Evolutionary conservation across 2,888 invertebrate genomes (phyloP).

Genomic region (Acheta domesticus): DNA sequence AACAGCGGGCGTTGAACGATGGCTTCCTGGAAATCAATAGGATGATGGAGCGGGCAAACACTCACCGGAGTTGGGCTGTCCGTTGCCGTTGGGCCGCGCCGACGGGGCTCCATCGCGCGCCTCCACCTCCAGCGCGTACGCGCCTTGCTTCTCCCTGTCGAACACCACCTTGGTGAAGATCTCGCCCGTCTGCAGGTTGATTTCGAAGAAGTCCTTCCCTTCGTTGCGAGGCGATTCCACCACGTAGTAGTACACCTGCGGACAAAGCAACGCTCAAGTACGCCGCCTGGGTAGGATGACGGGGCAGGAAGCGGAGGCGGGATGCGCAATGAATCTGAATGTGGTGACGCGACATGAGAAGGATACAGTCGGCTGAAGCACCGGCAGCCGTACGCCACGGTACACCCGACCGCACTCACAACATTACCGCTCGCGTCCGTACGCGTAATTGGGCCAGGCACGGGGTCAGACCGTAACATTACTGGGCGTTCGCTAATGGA

Average conservation of each 20-base stretch:
- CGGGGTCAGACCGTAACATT: neutral
- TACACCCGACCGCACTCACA: neutral
- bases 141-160: constrained; percentile 96
- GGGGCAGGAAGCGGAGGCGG: neutral
- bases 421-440: neutral
- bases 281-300: too few species aligned
- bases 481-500: neutral
- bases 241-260: constrained; percentile 88
- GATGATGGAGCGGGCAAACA: constrained; percentile 36
- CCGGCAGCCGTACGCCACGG: neutral
- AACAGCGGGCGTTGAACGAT: too few species aligned
- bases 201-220: constrained; percentile 93
- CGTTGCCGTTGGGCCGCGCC: constrained; percentile 87
- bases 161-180: constrained; percentile 93
- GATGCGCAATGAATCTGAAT: neutral
- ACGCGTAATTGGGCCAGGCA: neutral
- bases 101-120: constrained; percentile 96
- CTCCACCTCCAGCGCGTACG: constrained; percentile 95
- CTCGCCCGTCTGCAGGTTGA: constrained; percentile 92
- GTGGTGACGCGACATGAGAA: neutral
- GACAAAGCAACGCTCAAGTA: constrained; percentile 35
- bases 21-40: neutral
- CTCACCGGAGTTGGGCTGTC: constrained; percentile 93
- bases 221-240: constrained; percentile 89
- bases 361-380: neutral